Percentiles rank a stretch among this genome's conserved stretches.
Conservation (phyloP, 2,888 invertebrate genomes). For the Zele albiditarsus region DNA sequence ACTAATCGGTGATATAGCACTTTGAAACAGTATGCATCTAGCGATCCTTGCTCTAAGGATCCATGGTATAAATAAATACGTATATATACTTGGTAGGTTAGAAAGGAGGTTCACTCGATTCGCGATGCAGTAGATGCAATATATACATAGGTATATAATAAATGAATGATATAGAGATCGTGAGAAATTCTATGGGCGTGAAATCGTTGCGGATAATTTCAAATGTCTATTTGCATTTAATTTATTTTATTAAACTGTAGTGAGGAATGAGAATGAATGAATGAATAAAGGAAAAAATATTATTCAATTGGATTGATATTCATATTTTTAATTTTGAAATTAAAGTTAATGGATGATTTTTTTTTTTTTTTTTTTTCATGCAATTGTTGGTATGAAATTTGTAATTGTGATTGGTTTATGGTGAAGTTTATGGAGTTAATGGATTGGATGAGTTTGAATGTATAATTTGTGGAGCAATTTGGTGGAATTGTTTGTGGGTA, state of each 20-base stretch:
- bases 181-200: constrained; percentile 26
- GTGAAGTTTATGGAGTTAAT: too few relatives aligned
- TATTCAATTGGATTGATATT: too few relatives aligned
- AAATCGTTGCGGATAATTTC: constrained; percentile 12
- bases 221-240: constrained; percentile 10
- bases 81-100: constrained; percentile 1
- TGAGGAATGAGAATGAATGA: not conserved
- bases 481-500: too few relatives aligned
- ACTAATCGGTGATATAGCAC: constrained; percentile 23
- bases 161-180: constrained; percentile 20
- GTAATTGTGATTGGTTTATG: not conserved
- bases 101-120: constrained; percentile 12
- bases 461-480: too few relatives aligned
- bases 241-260: not conserved
- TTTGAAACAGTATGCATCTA: not conserved
- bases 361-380: too few relatives aligned
- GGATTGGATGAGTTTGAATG: too few relatives aligned
- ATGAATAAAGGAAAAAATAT: not conserved
- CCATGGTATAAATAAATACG: not conserved
- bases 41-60: constrained; percentile 7
- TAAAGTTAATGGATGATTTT: too few relatives aligned
- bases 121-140: not conserved
- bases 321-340: too few relatives aligned
- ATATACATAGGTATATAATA: not conserved
- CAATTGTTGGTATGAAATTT: too few relatives aligned